Evolutionary conservation across 2,888 invertebrate species (phyloP), one percentile per base, ranked within the genome.

Genomic region (Apotomis capreana): DNA sequence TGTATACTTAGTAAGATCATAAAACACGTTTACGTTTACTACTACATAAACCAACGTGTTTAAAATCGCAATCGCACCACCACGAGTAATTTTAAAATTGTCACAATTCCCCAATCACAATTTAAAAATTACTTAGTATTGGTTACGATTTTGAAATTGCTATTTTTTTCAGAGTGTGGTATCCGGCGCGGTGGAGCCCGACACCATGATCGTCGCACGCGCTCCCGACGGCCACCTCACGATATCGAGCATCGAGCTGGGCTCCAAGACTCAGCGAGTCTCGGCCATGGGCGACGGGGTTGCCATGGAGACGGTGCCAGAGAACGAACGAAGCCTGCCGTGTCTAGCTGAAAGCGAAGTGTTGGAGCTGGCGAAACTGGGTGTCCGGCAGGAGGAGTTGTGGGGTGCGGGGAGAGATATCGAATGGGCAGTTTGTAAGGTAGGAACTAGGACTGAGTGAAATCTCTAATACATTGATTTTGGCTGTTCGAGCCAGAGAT

Each of bases 381-480:
- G 89, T 9, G 82, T 95, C 1, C 78, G 89, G 15, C 90, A 97
- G 74, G 97, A 97, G 83, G 86, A 92, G 57, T 83, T 94, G 15
- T 97, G 96, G 90, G 96, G 95, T 0, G 94, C 94, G 3, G 94
- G 96, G 0, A 93, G 96, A 76, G 97, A 97, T 82, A 95, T 98
- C 69, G 97, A 98, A 87, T 98, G 97, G 96, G 97, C 97, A 9
- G 86, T 96, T 57, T 87, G 84, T 73, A 89, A 94, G 81, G 95
- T 95, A 78, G 6, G 2, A 26, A 2, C 26, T 26, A 83, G 80
- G 74, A 44, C 3, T 8, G n/a, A 44, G 8, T 44, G 8, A 10
- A 49, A 40, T 40, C 10, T 6, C 0, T 49, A 9, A 10, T 49
- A 49, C 49, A 49, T 49, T 3, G 9, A 49, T 9, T 4, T 49